These are phyloP conservation scores for Gymnocypris eckloni DNA, from an alignment of 2,797 vertebrate genomes.

Conservation along the genomic window DNA sequence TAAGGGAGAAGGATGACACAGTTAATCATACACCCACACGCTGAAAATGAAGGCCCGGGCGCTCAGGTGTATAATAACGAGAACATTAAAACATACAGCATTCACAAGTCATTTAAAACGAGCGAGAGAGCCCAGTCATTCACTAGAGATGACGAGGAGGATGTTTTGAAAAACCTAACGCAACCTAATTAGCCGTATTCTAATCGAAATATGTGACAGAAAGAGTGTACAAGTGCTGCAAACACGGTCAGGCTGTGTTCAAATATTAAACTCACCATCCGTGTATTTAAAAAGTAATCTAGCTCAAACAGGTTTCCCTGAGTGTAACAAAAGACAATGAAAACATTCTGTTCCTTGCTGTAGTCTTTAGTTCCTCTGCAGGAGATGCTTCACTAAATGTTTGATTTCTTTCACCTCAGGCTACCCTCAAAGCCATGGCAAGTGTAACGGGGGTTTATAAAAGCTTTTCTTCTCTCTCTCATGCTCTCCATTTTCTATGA, in stretches of 20 bases:
- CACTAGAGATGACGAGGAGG: slow-evolving; percentile 39
- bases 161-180: slow-evolving; percentile 20
- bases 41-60: slow-evolving; percentile 43
- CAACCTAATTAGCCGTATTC: slow-evolving; percentile 24
- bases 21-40: slow-evolving; percentile 53
- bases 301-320: slow-evolving; percentile 44
- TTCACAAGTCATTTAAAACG: slow-evolving; percentile 29
- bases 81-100: slow-evolving; percentile 49
- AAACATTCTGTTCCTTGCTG: slow-evolving; percentile 60
- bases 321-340: slow-evolving; percentile 62
- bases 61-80: slow-evolving; percentile 49
- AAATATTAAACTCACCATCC: slow-evolving; percentile 42
- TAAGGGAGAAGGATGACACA: slow-evolving; percentile 52
- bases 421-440: slow-evolving; percentile 62
- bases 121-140: slow-evolving; percentile 9
- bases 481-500: slow-evolving; percentile 44
- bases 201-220: slow-evolving; percentile 1
- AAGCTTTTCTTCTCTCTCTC: slow-evolving; percentile 46
- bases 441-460: slow-evolving; percentile 54
- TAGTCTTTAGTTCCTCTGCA: slow-evolving; percentile 58
- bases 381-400: slow-evolving; percentile 58
- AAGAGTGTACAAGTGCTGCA: neutral
- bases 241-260: slow-evolving; percentile 8
- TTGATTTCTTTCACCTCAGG: slow-evolving; percentile 60
- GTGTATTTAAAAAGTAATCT: slow-evolving; percentile 42